These are phyloP conservation scores for Lacanobia oleracea DNA, from an alignment of 2,888 invertebrate genomes.

Conservation along the genomic window DNA sequence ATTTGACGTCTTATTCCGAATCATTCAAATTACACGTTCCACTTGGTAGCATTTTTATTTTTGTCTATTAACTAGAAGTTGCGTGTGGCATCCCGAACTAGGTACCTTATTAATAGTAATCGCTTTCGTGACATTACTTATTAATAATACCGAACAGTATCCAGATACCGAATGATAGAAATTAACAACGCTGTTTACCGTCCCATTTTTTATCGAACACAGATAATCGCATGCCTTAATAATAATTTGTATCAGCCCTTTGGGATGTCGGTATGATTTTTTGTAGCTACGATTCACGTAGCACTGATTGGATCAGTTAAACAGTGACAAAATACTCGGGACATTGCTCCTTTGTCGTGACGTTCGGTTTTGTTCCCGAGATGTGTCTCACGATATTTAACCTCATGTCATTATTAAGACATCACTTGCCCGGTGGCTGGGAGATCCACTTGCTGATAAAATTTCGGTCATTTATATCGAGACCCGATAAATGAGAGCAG, in stretches of 20 bases:
- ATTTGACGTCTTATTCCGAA: constrained; percentile 84
- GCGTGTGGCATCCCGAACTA: constrained; percentile 76
- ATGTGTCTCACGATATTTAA: constrained; percentile 88
- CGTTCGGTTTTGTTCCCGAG: constrained; percentile 81
- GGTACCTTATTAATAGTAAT: constrained; percentile 74
- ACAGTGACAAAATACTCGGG: constrained; percentile 90
- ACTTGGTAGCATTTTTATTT: constrained; percentile 70
- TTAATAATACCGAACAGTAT: constrained; percentile 78
- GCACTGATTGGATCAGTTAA: constrained; percentile 86
- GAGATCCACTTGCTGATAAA: constrained; percentile 83
- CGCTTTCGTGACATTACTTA: constrained; percentile 80
- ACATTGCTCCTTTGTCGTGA: constrained; percentile 85
- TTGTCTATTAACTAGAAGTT: constrained; percentile 73
- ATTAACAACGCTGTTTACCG: constrained; percentile 77
- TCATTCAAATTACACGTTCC: constrained; percentile 83
- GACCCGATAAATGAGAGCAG: constrained; percentile 76
- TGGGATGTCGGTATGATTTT: constrained; percentile 78
- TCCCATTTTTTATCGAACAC: constrained; percentile 78
- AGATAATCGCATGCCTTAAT: constrained; percentile 82
- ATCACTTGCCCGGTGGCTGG: constrained; percentile 89
- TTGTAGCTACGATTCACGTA: constrained; percentile 79
- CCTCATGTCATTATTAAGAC: constrained; percentile 89
- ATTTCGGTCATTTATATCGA: constrained; percentile 83
- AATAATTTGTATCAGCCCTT: constrained; percentile 85
- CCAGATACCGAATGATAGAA: constrained; percentile 77